Evolutionary conservation across 2,113 vertebrate genomes (phyloP), one percentile per base, ranked within the genome.

Genomic region (Plestiodon gilberti): DNA sequence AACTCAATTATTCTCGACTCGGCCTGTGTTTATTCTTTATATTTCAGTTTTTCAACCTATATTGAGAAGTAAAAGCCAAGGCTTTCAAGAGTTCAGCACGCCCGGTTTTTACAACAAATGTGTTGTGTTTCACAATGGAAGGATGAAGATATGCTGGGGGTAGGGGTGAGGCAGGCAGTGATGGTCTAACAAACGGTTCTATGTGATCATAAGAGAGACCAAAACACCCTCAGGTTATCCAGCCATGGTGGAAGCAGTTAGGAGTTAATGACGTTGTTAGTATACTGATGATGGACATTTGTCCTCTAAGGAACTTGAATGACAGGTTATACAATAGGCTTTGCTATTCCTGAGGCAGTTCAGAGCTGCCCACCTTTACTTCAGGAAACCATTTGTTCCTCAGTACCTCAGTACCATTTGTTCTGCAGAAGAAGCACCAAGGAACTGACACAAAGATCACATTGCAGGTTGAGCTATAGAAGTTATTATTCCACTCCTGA

Each of bases 261-360:
- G 52, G 74, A 81, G n/a, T 83, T 90, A 76, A 77, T 77, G 62
- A 81, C 69, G 78, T 52, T 81, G 61, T 74, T 76, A 74, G 62
- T 71, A 64, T 13, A 55, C 8, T 84, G 81, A 81, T 84, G 81
- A 81, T 38, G 75, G 30, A 77, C 70, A 76, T 76, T 76, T 89
- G 67, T 38, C 70, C 59, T 82, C 78, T 64, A 65, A 80, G 43
- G 70, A 74, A 76, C 75, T 67, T 59, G 87, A 83, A 75, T 81
- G 62, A 75, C 64, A 76, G 20, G 77, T 40, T 69, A 57, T 74
- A 79, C 75, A 84, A 81, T 81, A 80, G 61, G 35, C 70, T 74
- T 67, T 38, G n/a, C 83, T 20, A 5, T 59, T 81, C 48, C 67
- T 48, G 6, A 64, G 17, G 52, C 10, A 28, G 35, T 76, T 28